These are phyloP conservation scores for Incurvaria masculella DNA, from an alignment of 2,888 invertebrate genomes.

Conservation along the genomic window DNA sequence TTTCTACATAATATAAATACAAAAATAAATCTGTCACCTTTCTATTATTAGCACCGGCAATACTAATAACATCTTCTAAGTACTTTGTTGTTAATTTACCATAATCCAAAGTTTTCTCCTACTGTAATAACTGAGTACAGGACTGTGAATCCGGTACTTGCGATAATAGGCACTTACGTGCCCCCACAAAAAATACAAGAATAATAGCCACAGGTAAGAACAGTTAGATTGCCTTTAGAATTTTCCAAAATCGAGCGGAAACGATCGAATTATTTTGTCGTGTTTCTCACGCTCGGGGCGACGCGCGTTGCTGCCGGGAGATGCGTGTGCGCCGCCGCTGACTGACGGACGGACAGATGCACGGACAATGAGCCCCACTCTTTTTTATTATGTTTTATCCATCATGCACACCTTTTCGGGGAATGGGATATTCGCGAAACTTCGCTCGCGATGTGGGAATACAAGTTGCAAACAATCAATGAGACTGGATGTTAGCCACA, in stretches of 20 bases:
- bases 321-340: neutral
- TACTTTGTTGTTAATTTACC: too few relatives aligned
- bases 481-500: too few relatives aligned
- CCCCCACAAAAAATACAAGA: neutral
- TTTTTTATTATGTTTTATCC: too few relatives aligned
- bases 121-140: too few relatives aligned
- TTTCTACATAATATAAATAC: too few relatives aligned
- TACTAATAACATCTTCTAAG: too few relatives aligned
- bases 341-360: neutral
- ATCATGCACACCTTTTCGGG: neutral
- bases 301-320: neutral
- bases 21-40: too few relatives aligned
- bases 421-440: too few relatives aligned
- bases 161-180: neutral
- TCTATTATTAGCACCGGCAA: too few relatives aligned
- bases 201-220: neutral
- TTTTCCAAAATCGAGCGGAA: neutral
- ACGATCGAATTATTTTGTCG: neutral
- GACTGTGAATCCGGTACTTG: neutral
- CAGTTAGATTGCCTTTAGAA: neutral
- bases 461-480: too few relatives aligned
- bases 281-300: neutral
- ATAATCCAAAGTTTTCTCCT: too few relatives aligned
- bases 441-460: too few relatives aligned
- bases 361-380: neutral